Evolutionary conservation across 2,797 vertebrate genomes (phyloP).

Genomic region (Limosa lapponica): DNA sequence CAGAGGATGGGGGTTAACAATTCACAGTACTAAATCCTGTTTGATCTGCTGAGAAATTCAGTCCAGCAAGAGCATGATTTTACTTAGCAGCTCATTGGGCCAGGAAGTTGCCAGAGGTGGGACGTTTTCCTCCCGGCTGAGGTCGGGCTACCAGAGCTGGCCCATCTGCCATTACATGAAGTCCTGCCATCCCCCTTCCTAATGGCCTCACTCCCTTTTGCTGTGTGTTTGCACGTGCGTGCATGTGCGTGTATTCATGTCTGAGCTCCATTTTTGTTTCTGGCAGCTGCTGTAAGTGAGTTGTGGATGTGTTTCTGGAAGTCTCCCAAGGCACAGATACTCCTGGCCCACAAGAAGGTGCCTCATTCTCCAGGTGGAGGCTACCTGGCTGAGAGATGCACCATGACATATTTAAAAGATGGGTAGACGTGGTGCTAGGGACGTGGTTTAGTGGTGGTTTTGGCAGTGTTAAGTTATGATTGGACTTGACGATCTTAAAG

Average conservation of each 20-base stretch:
- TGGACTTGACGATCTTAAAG: not conserved
- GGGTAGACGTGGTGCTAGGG: not conserved
- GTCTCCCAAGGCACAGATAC: not conserved
- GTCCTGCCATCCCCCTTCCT: slow-evolving; percentile 18
- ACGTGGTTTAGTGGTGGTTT: not conserved
- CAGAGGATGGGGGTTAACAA: slow-evolving; percentile 5
- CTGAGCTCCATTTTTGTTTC: not conserved
- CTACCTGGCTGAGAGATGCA: not conserved
- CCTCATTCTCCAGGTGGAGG: not conserved
- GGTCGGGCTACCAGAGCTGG: not conserved
- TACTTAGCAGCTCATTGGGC: not conserved
- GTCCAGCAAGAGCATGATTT: slow-evolving; percentile 5
- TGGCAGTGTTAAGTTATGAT: not conserved
- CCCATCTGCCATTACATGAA: not conserved
- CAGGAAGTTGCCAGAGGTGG: not conserved
- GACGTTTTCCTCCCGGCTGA: slow-evolving; percentile 26
- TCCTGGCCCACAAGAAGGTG: not conserved
- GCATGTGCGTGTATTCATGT: not conserved
- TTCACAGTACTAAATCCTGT: slow-evolving; percentile 4
- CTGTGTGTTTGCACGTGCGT: not conserved
- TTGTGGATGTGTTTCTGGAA: not conserved
- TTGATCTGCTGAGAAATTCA: slow-evolving; percentile 57
- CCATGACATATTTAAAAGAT: not conserved
- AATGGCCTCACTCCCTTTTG: not conserved
- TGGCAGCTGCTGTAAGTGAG: not conserved